Evolutionary conservation across 2,113 vertebrate species (phyloP).

Genomic region (Sitta europaea): DNA sequence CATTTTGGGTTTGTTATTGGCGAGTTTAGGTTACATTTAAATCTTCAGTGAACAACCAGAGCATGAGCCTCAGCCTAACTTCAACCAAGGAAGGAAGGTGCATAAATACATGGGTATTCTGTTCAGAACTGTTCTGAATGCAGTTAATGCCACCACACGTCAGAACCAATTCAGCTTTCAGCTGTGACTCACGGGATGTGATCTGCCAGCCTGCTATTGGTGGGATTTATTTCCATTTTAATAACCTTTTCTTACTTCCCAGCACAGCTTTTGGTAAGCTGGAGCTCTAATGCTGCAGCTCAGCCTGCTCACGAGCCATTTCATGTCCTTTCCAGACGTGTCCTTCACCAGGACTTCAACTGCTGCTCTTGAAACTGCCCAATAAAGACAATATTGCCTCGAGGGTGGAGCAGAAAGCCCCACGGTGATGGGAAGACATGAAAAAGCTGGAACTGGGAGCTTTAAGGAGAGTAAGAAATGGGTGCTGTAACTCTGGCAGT

Average conservation of each 20-base stretch:
- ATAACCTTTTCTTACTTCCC: background rate
- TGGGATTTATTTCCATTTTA: background rate
- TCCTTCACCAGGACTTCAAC: background rate
- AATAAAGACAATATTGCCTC: background rate
- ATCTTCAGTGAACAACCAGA: background rate
- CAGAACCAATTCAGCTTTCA: background rate
- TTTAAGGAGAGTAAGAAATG: background rate
- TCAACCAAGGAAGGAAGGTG: background rate
- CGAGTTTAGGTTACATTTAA: background rate
- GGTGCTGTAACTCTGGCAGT: background rate
- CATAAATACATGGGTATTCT: background rate
- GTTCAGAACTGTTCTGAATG: background rate
- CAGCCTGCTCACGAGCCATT: background rate
- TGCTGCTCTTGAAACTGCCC: background rate
- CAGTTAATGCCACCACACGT: background rate
- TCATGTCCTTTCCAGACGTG: background rate
- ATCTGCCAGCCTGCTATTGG: fast-evolving
- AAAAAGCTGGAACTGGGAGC: background rate
- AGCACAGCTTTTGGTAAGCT: background rate
- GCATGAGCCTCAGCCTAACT: background rate
- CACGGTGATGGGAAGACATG: background rate
- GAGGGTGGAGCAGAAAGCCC: background rate
- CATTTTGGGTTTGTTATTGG: background rate
- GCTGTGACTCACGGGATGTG: fast-evolving
- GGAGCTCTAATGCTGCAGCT: background rate